phyloP scores from a whole-genome alignment of 2,888 invertebrate genomes.

The Anthophora plumipes region DNA sequence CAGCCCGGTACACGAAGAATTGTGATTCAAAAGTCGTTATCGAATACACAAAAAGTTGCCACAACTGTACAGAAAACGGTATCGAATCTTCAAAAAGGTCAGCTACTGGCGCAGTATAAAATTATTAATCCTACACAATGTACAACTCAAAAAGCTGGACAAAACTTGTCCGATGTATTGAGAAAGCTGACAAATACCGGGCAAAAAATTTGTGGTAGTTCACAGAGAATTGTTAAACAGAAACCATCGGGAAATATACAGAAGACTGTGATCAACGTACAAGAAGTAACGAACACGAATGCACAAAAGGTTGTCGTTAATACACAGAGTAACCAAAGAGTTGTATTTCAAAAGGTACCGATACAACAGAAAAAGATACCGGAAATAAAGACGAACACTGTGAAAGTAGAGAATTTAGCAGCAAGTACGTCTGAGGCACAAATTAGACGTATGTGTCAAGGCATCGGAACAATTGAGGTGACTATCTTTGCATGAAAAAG shows the following conservation, averaged over 20 bases:
- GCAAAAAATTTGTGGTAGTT: conserved; percentile 42
- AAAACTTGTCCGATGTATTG: conserved; percentile 34
- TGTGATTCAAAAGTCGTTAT: conserved; percentile 77
- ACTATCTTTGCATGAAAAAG: conserved; percentile 78
- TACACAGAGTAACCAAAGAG: conserved; percentile 72
- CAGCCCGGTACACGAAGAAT: conserved; percentile 74
- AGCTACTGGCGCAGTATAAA: conserved; percentile 47
- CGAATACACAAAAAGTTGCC: conserved; percentile 70
- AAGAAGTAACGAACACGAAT: conserved; percentile 48
- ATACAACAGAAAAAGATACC: conserved; percentile 62
- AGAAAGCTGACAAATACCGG: conserved; percentile 51
- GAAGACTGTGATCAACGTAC: conserved; percentile 64
- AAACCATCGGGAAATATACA: conserved; percentile 62
- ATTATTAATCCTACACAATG: conserved; percentile 10
- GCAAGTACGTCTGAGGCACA: conserved; percentile 85
- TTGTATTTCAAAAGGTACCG: conserved; percentile 73
- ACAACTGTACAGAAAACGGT: conserved; percentile 76
- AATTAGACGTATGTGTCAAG: conserved; percentile 85
- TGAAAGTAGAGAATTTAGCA: conserved; percentile 85
- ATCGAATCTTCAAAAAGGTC: conserved; percentile 74
- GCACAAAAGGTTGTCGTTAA: conserved; percentile 67
- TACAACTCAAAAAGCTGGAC: conserved; percentile 56
- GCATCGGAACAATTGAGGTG: conserved; percentile 86
- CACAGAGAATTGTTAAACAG: conserved; percentile 74
- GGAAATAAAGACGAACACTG: conserved; percentile 82